phyloP scores from a whole-genome alignment of 2,797 vertebrate species.

The Falco concolor region DNA sequence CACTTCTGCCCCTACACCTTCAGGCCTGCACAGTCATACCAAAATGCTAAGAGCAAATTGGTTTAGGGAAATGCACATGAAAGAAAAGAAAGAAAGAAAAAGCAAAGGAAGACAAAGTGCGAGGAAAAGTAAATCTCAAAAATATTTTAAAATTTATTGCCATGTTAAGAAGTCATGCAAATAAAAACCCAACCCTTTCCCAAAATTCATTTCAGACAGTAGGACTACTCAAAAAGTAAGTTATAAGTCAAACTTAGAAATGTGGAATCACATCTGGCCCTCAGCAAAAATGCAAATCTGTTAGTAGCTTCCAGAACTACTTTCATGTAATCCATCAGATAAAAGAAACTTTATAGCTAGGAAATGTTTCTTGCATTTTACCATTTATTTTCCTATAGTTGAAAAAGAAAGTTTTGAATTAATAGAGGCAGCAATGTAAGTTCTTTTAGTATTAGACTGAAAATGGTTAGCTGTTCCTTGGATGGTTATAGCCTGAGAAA shows the following conservation, averaged over 20 bases:
- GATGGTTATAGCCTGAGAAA: background rate
- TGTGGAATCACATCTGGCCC: background rate
- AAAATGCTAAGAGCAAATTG: background rate
- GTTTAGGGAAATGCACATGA: background rate
- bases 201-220: background rate
- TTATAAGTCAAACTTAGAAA: background rate
- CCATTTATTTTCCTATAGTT: background rate
- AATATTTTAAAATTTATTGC: background rate
- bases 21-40: background rate
- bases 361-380: background rate
- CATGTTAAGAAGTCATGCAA: background rate
- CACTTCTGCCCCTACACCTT: background rate
- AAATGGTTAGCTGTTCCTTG: background rate
- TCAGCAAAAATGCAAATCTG: background rate
- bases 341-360: background rate
- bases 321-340: background rate
- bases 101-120: background rate
- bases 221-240: background rate
- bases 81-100: background rate
- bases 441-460: background rate
- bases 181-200: background rate
- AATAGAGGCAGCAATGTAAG: background rate
- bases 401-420: background rate
- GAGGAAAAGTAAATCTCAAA: background rate
- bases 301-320: background rate